A percentile compares a stretch with the other conserved stretches of the same genome.
phyloP scores from a whole-genome alignment of 2,888 invertebrate species.

The Leptinotarsa juncta region DNA sequence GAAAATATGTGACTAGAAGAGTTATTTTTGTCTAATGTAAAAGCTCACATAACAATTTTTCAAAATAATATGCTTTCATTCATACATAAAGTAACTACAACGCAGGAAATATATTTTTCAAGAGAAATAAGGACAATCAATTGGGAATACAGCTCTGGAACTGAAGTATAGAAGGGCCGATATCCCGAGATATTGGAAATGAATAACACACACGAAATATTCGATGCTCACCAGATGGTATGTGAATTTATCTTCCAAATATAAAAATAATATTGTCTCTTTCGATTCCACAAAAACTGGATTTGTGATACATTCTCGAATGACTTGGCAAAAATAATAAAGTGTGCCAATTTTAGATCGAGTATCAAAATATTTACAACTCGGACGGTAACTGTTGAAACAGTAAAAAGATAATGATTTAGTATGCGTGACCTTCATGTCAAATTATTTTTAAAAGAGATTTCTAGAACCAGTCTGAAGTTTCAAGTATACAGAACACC shows the following conservation, averaged over 20 bases:
- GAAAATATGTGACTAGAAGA: too few species aligned
- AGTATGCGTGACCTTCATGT: conserved; percentile 3
- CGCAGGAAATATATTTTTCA: too few species aligned
- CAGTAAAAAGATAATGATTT: not conserved
- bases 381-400: conserved; percentile 3
- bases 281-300: conserved; percentile 61
- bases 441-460: conserved; percentile 2
- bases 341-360: conserved; percentile 27
- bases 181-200: conserved; percentile 61
- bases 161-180: conserved; percentile 36
- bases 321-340: conserved; percentile 22
- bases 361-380: conserved; percentile 26
- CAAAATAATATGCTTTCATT: too few species aligned
- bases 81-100: too few species aligned
- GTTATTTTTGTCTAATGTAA: too few species aligned
- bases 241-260: conserved; percentile 65
- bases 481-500: not conserved
- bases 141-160: conserved; percentile 32
- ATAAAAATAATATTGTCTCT: conserved; percentile 67
- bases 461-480: not conserved
- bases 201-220: conserved; percentile 64
- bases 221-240: conserved; percentile 65
- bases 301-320: conserved; percentile 48
- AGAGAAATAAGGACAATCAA: not conserved
- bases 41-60: too few species aligned